These are phyloP conservation scores for Petromus typicus DNA, from an alignment of 2,113 vertebrate species.

Conservation along the genomic window DNA sequence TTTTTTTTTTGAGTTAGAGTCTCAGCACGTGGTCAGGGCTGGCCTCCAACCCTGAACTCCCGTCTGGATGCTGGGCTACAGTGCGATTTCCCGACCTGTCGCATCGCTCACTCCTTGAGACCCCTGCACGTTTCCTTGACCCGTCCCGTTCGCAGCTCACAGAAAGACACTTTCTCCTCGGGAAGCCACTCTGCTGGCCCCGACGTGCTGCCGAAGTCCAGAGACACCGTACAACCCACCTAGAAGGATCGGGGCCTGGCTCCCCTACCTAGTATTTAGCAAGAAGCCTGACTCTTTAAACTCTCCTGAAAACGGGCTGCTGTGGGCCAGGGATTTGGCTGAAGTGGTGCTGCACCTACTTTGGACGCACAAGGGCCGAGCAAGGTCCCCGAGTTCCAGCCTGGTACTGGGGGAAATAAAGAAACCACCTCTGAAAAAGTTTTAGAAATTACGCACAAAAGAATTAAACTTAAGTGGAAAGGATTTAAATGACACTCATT, in stretches of 20 bases:
- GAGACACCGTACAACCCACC: background rate
- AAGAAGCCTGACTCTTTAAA: background rate
- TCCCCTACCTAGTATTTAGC: background rate
- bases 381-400: no score
- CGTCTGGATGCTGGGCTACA: background rate
- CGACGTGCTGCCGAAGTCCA: background rate
- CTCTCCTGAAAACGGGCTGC: no score
- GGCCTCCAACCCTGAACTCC: background rate
- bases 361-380: no score
- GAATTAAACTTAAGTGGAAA: background rate
- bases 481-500: conserved; percentile 17
- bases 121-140: background rate
- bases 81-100: background rate
- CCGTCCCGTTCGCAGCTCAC: background rate
- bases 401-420: no score
- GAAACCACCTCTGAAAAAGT: background rate
- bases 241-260: background rate
- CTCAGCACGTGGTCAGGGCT: background rate
- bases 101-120: background rate
- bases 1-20: background rate
- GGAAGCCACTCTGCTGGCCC: background rate
- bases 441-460: conserved; percentile 47
- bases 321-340: no score
- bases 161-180: background rate
- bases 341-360: no score